Evolutionary conservation across 1,140 invertebrate species (phyloP).

Genomic region (Camponotus pennsylvanicus): DNA sequence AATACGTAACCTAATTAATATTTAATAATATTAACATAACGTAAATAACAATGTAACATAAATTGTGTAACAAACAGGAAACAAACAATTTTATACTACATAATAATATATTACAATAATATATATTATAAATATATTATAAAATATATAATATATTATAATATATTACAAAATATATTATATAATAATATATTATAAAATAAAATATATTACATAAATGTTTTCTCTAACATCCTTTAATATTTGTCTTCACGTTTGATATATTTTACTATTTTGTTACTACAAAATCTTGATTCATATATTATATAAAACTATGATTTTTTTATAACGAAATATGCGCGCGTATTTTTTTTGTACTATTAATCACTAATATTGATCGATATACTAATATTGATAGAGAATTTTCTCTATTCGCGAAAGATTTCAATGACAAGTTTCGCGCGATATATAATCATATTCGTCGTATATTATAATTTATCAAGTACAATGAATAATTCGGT

Average conservation of each 20-base stretch:
- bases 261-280: conserved; percentile 31
- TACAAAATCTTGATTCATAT: conserved; percentile 24
- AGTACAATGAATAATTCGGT: conserved; percentile 34
- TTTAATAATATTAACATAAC: too few species aligned
- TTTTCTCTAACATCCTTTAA: conserved; percentile 28
- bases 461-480: conserved; percentile 10
- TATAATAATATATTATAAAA: too few species aligned
- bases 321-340: conserved; percentile 34
- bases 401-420: background rate
- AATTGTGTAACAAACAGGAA: conserved; percentile 24
- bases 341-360: conserved; percentile 21
- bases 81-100: conserved; percentile 23
- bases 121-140: too few species aligned
- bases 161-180: too few species aligned
- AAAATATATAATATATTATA: too few species aligned
- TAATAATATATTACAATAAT: background rate
- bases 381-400: conserved; percentile 30
- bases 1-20: too few species aligned
- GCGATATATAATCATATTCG: conserved; percentile 10
- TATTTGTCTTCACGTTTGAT: background rate
- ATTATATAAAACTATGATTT: conserved; percentile 53
- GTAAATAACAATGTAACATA: conserved; percentile 33
- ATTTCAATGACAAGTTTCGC: background rate
- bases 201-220: conserved; percentile 44
- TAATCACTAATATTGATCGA: conserved; percentile 41